A percentile compares a stretch with the other conserved stretches of the same genome.
Conservation (phyloP, 2,888 invertebrate genomes). For the Ormyrus nitidulus region DNA sequence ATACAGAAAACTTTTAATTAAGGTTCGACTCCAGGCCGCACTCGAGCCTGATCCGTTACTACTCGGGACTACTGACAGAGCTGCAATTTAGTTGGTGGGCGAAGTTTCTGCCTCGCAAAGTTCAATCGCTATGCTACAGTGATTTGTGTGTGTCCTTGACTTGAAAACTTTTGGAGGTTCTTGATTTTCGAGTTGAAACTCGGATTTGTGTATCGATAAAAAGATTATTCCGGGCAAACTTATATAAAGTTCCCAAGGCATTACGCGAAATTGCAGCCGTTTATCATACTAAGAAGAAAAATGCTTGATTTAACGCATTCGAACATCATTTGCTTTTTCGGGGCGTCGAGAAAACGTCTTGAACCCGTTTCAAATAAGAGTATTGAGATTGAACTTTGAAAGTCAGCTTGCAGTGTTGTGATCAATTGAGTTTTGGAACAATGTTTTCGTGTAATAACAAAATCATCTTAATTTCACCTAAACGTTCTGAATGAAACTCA, state of each 20-base stretch:
- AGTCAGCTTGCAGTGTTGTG: not conserved
- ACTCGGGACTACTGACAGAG: constrained; percentile 37
- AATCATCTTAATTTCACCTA: not conserved
- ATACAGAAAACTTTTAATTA: constrained; percentile 39
- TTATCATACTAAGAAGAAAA: constrained; percentile 22
- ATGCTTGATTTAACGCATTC: not conserved
- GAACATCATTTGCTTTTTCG: not conserved
- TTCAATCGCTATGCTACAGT: constrained; percentile 26
- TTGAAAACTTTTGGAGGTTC: constrained; percentile 42
- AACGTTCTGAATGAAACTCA: not conserved
- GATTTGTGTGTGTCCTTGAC: constrained; percentile 40
- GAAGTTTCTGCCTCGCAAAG: constrained; percentile 55
- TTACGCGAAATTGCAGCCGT: constrained; percentile 24
- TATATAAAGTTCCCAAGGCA: constrained; percentile 5
- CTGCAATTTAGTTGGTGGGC: constrained; percentile 48
- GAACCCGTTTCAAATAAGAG: not conserved
- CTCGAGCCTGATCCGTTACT: constrained; percentile 32
- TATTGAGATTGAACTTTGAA: constrained; percentile 3
- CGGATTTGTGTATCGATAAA: constrained; percentile 24
- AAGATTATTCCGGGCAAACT: constrained; percentile 36
- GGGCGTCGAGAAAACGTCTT: not conserved
- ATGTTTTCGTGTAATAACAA: not conserved
- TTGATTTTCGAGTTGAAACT: constrained; percentile 28
- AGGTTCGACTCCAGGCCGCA: constrained; percentile 6
- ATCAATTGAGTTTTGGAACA: not conserved